phyloP scores from a whole-genome alignment of 2,797 vertebrate genomes.

The Platyrinchus mystaceus region DNA sequence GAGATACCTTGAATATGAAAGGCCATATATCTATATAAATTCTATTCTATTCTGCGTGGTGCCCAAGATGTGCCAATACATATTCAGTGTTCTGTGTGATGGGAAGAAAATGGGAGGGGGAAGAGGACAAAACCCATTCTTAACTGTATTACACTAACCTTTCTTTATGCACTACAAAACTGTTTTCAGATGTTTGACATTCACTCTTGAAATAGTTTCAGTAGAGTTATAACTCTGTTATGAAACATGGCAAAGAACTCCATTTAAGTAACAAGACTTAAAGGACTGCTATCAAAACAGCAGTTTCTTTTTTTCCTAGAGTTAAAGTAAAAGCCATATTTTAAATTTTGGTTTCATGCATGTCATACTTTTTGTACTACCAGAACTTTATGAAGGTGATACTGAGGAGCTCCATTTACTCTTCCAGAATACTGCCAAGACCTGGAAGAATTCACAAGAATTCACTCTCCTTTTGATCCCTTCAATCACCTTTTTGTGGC shows the following conservation, averaged over 20 bases:
- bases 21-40: conserved; percentile 67
- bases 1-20: conserved; percentile 70
- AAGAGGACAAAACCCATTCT: conserved; percentile 21
- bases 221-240: conserved; percentile 5
- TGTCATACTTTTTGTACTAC: neutral
- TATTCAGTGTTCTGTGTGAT: conserved; percentile 38
- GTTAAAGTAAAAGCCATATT: neutral
- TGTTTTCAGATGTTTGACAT: neutral
- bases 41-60: conserved; percentile 53
- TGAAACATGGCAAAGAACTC: neutral
- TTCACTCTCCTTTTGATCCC: neutral
- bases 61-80: conserved; percentile 51
- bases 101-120: conserved; percentile 10
- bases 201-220: neutral
- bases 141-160: neutral
- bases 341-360: neutral
- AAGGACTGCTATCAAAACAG: neutral
- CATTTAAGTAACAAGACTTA: neutral
- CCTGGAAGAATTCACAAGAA: neutral
- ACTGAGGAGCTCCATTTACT: neutral
- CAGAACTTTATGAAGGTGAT: neutral
- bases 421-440: neutral
- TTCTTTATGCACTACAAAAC: neutral
- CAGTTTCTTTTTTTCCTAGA: neutral
- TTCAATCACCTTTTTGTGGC: neutral